A percentile compares a stretch with the other conserved stretches of the same genome.
phyloP scores from a whole-genome alignment of 2,113 vertebrate genomes.

The Onychorhynchus coronatus region DNA sequence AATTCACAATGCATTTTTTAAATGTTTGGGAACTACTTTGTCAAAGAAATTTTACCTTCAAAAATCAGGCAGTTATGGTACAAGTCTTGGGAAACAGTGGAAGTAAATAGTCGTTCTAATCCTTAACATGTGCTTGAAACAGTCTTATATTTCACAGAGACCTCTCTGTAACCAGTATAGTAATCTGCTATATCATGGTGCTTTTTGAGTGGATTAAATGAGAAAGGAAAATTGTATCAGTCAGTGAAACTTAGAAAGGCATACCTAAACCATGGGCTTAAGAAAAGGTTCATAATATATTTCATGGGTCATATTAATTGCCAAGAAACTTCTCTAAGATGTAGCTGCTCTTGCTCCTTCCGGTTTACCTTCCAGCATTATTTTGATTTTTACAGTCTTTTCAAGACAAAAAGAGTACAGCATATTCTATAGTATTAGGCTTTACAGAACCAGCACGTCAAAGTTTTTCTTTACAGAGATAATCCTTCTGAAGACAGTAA shows the following conservation, averaged over 20 bases:
- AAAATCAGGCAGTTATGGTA: background rate
- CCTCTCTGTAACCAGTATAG: background rate
- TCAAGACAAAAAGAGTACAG: background rate
- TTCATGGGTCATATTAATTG: background rate
- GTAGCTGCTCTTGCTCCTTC: background rate
- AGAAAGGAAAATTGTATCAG: background rate
- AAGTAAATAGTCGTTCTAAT: constrained; percentile 7
- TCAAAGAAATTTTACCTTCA: background rate
- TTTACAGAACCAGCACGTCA: background rate
- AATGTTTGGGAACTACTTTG: background rate
- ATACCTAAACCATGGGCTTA: background rate
- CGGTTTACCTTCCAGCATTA: background rate
- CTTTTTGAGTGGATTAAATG: constrained; percentile 21
- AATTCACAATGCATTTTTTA: background rate
- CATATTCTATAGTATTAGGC: background rate
- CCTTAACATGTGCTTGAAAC: constrained; percentile 19
- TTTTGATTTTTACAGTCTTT: background rate
- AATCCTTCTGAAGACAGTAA: background rate
- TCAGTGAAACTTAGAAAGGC: background rate
- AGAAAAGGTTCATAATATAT: background rate
- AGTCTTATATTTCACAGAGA: constrained; percentile 24
- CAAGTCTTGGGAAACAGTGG: background rate
- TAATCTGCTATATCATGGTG: background rate
- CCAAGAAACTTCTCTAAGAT: background rate
- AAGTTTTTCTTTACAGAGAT: background rate